Conservation (phyloP, 2,888 invertebrate species). For the Drosophila glabriapex region DNA sequence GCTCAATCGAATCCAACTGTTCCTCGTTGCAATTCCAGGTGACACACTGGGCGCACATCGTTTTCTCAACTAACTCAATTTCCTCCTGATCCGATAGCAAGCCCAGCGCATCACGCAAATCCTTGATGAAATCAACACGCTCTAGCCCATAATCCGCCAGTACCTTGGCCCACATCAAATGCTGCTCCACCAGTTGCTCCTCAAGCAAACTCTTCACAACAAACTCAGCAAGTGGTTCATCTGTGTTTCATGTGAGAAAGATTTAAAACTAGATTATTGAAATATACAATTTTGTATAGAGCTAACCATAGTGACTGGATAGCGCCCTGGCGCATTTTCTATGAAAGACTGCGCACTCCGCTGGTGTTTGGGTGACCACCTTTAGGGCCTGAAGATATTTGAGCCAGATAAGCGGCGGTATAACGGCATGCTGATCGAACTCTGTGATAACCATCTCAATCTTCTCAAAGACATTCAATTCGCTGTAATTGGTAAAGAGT, state of each 20-base stretch:
- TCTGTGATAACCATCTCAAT: conserved; percentile 36
- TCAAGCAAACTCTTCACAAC: conserved; percentile 29
- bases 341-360: conserved; percentile 33
- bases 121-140: conserved; percentile 34
- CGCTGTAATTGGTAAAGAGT: conserved; percentile 24
- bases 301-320: conserved; percentile 50
- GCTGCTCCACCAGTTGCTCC: conserved; percentile 13
- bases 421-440: conserved; percentile 22
- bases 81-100: not conserved
- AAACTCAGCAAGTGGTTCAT: conserved; percentile 47
- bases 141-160: conserved; percentile 59
- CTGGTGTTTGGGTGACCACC: conserved; percentile 51
- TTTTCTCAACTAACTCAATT: conserved; percentile 9
- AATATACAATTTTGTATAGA: not conserved
- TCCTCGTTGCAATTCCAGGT: conserved; percentile 32
- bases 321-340: conserved; percentile 42
- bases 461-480: conserved; percentile 41
- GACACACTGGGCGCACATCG: conserved; percentile 29
- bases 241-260: conserved; percentile 14
- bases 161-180: conserved; percentile 44
- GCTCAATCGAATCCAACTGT: conserved; percentile 9
- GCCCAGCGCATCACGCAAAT: not conserved
- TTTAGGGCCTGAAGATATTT: conserved; percentile 41
- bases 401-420: conserved; percentile 59
- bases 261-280: not conserved